phyloP scores from a whole-genome alignment of 1,140 invertebrate species.

The Fopius arisanus region DNA sequence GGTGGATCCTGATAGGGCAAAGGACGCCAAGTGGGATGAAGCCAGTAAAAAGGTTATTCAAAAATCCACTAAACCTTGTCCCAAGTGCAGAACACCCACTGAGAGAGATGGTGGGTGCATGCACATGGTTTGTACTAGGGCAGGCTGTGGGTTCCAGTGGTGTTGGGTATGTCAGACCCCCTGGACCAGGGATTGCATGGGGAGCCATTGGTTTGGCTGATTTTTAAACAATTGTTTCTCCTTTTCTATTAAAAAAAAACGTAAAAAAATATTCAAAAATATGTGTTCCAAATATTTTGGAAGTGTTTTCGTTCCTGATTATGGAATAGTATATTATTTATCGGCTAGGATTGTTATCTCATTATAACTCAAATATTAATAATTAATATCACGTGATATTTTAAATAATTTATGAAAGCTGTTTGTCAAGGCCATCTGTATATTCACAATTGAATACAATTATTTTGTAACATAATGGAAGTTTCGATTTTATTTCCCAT shows the following conservation, averaged over 20 bases:
- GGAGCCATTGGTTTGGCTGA: constrained; percentile 88
- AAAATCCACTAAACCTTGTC: constrained; percentile 86
- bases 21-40: constrained; percentile 78
- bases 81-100: constrained; percentile 85
- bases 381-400: background rate
- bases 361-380: background rate
- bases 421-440: background rate
- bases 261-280: too few relatives aligned
- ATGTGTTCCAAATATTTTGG: background rate
- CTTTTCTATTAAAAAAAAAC: too few relatives aligned
- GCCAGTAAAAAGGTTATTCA: constrained; percentile 78
- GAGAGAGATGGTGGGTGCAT: constrained; percentile 89
- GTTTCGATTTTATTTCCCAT: too few relatives aligned
- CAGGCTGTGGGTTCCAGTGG: constrained; percentile 82
- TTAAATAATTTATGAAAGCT: background rate
- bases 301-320: background rate
- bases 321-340: background rate
- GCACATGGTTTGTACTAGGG: constrained; percentile 84
- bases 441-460: background rate
- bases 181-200: constrained; percentile 88
- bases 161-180: constrained; percentile 88
- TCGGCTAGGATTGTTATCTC: background rate
- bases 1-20: constrained; percentile 69
- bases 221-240: background rate
- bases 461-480: too few relatives aligned